Evolutionary conservation across 2,113 vertebrate genomes (phyloP), one percentile per base, ranked within the genome.

Genomic region (Thamnophis sirtalis): DNA sequence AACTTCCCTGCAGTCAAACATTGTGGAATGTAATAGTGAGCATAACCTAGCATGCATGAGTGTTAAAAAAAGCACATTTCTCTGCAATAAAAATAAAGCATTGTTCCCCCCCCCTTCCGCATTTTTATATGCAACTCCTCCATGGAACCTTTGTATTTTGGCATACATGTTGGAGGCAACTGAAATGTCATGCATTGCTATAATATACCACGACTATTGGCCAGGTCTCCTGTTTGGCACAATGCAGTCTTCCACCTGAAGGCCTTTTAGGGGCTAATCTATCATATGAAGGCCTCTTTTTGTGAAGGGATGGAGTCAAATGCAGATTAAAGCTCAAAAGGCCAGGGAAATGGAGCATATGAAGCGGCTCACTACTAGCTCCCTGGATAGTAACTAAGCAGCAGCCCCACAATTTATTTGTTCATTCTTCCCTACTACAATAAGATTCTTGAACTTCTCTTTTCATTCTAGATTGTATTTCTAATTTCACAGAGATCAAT

Each of bases 11-110:
- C 63, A 92, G 87, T 90, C 1, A 3, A 93, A 51, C 28, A 91
- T 91, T 48, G 1, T 0, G 17, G 11, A 84, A 3, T 84, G 38
- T 0, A 63, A 0, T 38, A 53, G 17, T 84, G 89, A 38, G n/a
- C 93, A 58, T 15, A 3, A 21, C 6, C 6, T 80, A 80, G 68
- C 68, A 80, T 38, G 15, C 6, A 2, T 80, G n/a, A 38, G 68
- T 80, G n/a, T 38, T n/a, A 38, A 80, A 80, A 24, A 68, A 80
- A 80, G 15, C 13, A 80, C 6, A 38, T 80, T 80, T 80, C 68
- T 80, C 2, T 56, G 43, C 33, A 17, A 9, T 48, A 48, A 80
- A 84, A 53, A 3, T 73, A 73, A 28, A 6, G 33, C 90, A 56
- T 51, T 93, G 26, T 19, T 53, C 85, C 19, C 43, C 43, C 3